A percentile compares a stretch with the other conserved stretches of the same genome.
Evolutionary conservation across 64 coral and sea anemone genomes (phyloP).

Genomic region (Hydrozoanthus tunicans): DNA sequence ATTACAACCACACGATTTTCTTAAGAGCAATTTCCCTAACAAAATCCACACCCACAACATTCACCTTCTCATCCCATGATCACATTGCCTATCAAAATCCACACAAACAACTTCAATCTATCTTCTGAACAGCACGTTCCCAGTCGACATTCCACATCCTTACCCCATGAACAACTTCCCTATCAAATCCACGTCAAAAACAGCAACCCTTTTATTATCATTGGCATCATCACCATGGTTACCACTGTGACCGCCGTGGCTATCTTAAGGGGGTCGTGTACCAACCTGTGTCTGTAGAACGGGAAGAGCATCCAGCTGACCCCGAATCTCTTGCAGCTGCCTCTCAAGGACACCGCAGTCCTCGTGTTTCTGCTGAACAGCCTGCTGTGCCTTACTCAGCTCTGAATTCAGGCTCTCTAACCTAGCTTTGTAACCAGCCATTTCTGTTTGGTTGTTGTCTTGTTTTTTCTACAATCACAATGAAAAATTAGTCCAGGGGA

Average conservation of each 20-base stretch:
- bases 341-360: background rate
- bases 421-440: slow-evolving; percentile 28
- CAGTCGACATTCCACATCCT: too few relatives aligned
- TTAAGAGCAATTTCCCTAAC: too few relatives aligned
- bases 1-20: too few relatives aligned
- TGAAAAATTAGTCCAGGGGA: too few relatives aligned
- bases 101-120: too few relatives aligned
- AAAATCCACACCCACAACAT: too few relatives aligned
- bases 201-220: background rate
- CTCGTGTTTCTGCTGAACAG: slow-evolving; percentile 22
- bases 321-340: background rate
- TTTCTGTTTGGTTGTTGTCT: slow-evolving; percentile 38
- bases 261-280: background rate
- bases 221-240: background rate
- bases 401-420: slow-evolving; percentile 37
- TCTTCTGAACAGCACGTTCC: too few relatives aligned
- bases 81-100: too few relatives aligned
- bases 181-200: background rate
- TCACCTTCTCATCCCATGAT: too few relatives aligned
- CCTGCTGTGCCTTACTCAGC: slow-evolving; percentile 9
- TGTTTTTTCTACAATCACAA: slow-evolving; percentile 35
- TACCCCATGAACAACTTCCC: background rate
- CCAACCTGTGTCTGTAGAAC: background rate
- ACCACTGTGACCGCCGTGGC: background rate
- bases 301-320: background rate